phyloP scores from a whole-genome alignment of 64 coral and sea anemone genomes.

The Stichodactyla mertensii region DNA sequence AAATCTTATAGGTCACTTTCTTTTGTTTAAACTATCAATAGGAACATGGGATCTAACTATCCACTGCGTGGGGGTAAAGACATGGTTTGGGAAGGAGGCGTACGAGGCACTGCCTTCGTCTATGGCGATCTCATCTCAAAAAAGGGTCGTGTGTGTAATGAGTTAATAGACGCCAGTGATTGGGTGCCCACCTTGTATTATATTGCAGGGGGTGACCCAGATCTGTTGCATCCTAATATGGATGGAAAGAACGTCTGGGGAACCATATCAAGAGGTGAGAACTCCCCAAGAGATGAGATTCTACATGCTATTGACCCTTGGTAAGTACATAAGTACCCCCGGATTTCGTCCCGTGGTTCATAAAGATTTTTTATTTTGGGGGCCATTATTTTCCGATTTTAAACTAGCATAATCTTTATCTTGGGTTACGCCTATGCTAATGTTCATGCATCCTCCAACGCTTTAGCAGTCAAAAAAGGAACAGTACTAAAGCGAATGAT shows the following conservation, averaged over 20 bases:
- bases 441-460: too few species aligned
- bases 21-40: background rate
- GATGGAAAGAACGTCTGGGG: constrained; percentile 89
- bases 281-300: constrained; percentile 80
- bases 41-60: constrained; percentile 89
- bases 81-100: constrained; percentile 82
- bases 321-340: constrained; percentile 11
- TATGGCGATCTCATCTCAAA: constrained; percentile 67
- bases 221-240: constrained; percentile 23
- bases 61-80: constrained; percentile 78
- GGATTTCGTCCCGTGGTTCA: too few species aligned
- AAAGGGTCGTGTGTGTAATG: constrained; percentile 66
- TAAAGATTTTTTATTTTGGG: too few species aligned
- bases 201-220: constrained; percentile 55
- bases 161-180: constrained; percentile 77
- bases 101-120: constrained; percentile 70
- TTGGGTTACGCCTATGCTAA: too few species aligned
- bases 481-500: too few species aligned
- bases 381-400: too few species aligned
- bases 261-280: constrained; percentile 56
- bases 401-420: too few species aligned
- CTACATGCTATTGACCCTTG: constrained; percentile 86
- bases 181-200: constrained; percentile 74
- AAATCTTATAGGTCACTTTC: background rate
- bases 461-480: too few species aligned